Percentiles rank a stretch among this genome's conserved stretches.
Evolutionary conservation across 2,797 vertebrate species (phyloP).

Genomic region (Myripristis murdjan): DNA sequence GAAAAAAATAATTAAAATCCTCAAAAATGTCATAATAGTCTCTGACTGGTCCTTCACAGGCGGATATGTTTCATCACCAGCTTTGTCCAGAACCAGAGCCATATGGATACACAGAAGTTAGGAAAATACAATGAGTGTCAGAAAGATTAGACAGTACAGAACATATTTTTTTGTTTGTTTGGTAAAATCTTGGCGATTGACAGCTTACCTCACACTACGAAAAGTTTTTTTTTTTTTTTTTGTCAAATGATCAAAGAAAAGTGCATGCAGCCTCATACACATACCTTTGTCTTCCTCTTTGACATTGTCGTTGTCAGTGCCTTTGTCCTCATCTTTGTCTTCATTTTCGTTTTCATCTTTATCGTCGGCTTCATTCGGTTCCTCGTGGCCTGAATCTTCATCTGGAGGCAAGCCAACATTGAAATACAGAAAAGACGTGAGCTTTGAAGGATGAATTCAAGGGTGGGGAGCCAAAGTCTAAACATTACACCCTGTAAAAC

Average conservation of each 20-base stretch:
- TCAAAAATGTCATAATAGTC: too few relatives aligned
- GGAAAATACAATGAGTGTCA: constrained; percentile 18
- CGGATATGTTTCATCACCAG: neutral
- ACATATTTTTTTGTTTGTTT: constrained; percentile 6
- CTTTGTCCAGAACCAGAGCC: too few relatives aligned
- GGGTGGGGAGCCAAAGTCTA: constrained; percentile 37
- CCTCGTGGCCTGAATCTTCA: constrained; percentile 50
- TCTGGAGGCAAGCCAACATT: constrained; percentile 53
- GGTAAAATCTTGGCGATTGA: constrained; percentile 9
- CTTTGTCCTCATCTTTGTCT: constrained; percentile 50
- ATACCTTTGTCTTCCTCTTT: constrained; percentile 63
- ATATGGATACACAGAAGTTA: constrained; percentile 7
- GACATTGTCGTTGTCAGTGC: neutral
- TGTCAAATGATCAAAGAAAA: constrained; percentile 7
- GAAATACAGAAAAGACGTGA: constrained; percentile 21
- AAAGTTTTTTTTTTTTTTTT: neutral
- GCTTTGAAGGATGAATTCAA: constrained; percentile 38
- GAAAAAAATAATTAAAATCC: too few relatives aligned
- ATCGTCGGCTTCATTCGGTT: constrained; percentile 47
- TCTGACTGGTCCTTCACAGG: neutral
- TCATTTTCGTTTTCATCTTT: constrained; percentile 47
- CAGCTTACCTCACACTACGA: neutral
- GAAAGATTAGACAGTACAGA: constrained; percentile 6
- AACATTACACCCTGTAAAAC: constrained; percentile 45
- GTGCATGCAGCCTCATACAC: neutral